A percentile compares a stretch with the other conserved stretches of the same genome.
phyloP scores from a whole-genome alignment of 2,113 vertebrate genomes.

The Gopherus evgoodei region DNA sequence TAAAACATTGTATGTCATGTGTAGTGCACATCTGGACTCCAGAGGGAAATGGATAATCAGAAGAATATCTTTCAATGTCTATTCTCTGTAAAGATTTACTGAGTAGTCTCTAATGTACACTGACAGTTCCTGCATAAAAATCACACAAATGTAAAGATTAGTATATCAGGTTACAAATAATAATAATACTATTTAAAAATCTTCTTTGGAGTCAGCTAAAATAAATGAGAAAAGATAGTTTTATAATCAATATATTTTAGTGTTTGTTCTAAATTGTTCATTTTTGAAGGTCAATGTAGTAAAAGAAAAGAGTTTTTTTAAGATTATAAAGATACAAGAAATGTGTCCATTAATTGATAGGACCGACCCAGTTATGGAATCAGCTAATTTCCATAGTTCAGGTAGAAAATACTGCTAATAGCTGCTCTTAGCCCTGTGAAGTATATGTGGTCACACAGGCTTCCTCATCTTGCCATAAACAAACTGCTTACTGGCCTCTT shows the following conservation, averaged over 20 bases:
- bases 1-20: conserved; percentile 11
- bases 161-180: conserved; percentile 26
- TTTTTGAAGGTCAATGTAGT: conserved; percentile 28
- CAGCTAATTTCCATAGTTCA: neutral
- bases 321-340: conserved; percentile 45
- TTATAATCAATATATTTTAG: neutral
- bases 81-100: conserved; percentile 51
- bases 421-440: neutral
- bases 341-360: conserved; percentile 20
- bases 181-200: neutral
- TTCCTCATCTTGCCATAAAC: neutral
- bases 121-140: conserved; percentile 60
- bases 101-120: conserved; percentile 49
- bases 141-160: conserved; percentile 42
- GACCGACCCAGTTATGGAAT: neutral
- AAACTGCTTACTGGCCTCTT: neutral
- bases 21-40: conserved; percentile 8
- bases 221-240: neutral
- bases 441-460: neutral
- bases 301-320: conserved; percentile 6
- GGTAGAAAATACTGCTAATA: neutral
- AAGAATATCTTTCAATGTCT: conserved; percentile 62
- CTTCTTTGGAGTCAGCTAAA: conserved; percentile 43
- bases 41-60: conserved; percentile 38
- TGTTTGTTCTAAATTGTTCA: conserved; percentile 48